These are phyloP conservation scores for Sarcophilus harrisii DNA, from an alignment of 2,797 vertebrate genomes.

Conservation along the genomic window DNA sequence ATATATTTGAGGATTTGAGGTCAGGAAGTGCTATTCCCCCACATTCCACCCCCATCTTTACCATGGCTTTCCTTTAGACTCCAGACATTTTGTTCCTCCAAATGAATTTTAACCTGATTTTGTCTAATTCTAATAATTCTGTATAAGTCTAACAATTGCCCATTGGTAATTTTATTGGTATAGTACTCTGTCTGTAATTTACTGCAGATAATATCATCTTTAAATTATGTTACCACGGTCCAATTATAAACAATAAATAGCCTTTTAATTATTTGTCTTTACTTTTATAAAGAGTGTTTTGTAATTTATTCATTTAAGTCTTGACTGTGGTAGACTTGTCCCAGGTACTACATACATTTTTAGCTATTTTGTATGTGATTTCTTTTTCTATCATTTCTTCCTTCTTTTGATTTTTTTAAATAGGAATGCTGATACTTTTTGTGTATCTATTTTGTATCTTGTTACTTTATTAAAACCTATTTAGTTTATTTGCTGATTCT, in stretches of 20 bases:
- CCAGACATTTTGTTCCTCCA: not conserved
- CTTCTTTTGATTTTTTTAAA: not conserved
- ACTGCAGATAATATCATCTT: not conserved
- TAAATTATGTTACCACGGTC: not conserved
- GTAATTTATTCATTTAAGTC: not conserved
- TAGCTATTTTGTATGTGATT: not conserved
- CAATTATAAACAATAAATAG: not conserved
- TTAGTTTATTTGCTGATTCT: not conserved
- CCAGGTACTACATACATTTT: not conserved
- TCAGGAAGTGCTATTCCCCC: not conserved
- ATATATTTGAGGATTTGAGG: not conserved
- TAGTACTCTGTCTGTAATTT: not conserved
- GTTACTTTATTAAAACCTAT: not conserved
- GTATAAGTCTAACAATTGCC: not conserved
- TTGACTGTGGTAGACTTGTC: not conserved
- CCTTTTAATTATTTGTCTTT: not conserved
- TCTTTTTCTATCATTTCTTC: not conserved
- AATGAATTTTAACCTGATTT: slow-evolving; percentile 1
- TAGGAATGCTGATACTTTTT: not conserved
- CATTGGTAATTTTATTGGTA: not conserved
- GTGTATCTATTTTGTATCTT: not conserved
- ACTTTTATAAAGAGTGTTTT: not conserved
- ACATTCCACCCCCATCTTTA: not conserved
- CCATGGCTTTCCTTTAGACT: not conserved
- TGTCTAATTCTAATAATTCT: not conserved